A percentile compares a stretch with the other conserved stretches of the same genome.
Evolutionary conservation across 2,888 invertebrate genomes (phyloP).

Genomic region (Anoplius nigerrimus): DNA sequence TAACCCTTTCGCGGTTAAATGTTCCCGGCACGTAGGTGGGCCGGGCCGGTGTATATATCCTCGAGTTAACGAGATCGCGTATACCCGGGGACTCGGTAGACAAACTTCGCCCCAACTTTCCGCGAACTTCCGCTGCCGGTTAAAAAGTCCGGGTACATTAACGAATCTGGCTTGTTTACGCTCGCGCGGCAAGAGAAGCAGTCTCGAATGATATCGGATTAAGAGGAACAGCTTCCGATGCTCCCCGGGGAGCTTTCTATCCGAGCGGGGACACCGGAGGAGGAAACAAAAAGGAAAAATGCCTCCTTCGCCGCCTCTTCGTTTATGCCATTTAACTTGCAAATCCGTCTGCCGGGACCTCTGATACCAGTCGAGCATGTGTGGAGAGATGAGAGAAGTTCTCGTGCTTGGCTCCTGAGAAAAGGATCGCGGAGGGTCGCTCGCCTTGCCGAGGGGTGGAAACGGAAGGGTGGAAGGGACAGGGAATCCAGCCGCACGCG

Average conservation of each 20-base stretch:
- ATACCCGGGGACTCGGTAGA: not conserved
- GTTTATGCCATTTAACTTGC: conserved; percentile 70
- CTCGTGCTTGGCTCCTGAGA: conserved; percentile 39
- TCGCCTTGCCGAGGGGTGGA: too few relatives aligned
- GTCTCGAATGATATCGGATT: not conserved
- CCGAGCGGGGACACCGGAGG: conserved; percentile 19
- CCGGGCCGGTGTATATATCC: not conserved
- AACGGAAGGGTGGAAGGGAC: conserved; percentile 25
- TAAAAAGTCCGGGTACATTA: not conserved
- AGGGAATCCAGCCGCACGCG: not conserved
- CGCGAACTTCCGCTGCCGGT: too few relatives aligned
- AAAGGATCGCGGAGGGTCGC: conserved; percentile 8
- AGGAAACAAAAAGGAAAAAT: conserved; percentile 47
- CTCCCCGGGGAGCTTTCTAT: not conserved
- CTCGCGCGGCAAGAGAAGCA: not conserved
- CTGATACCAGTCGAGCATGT: conserved; percentile 59
- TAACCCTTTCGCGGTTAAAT: conserved; percentile 29
- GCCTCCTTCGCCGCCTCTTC: conserved; percentile 32
- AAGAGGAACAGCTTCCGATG: not conserved
- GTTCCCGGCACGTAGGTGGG: conserved; percentile 18
- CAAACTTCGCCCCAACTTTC: not conserved
- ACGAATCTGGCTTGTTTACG: not conserved
- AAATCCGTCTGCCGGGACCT: conserved; percentile 63
- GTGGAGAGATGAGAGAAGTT: conserved; percentile 58
- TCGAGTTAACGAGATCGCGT: too few relatives aligned